Evolutionary conservation across 2,888 invertebrate species (phyloP), one percentile per base, ranked within the genome.

Genomic region (Neoaliturus tenellus): DNA sequence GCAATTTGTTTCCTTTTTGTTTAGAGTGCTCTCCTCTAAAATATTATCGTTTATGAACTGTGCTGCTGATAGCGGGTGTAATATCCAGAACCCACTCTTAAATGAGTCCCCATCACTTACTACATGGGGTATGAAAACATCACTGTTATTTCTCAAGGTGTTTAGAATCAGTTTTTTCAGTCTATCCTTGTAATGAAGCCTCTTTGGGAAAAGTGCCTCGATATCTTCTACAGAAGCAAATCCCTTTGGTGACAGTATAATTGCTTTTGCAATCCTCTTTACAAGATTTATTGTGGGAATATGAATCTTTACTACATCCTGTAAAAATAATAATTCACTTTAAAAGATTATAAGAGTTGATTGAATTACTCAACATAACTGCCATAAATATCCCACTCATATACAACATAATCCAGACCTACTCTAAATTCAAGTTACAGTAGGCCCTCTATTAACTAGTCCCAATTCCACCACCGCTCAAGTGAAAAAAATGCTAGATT

Each of bases 1-100:
- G 51, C 2, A 20, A 3, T 51, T n/a, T 2, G 8, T 51, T 51
- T 23, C 10, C 20, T 51, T 51, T 23, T 51, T 23, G 20, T 51
- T 48, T 8, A 48, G 17, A 14, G 48, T 3, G n/a, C n/a, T 17
- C 17, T 48, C 23, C 4, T 23, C 51, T 10, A 51, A 23, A 23
- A 10, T 51, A 23, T 51, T 23, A 23, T 23, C 2, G 10, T 62
- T 17, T 14, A 28, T 31, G 31, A 62, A 31, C 8, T 62, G 28
- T 1, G 31, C 31, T 62, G 62, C 62, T 62, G 62, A 28, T 28
- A 31, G 14, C 28, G 62, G 62, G 4, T 31, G 28, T 28, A 62
- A 17, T 62, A 31, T 62, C 62, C 62, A 62, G 28, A 20, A 62
- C 31, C 62, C 62, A 62, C 62, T 62, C 17, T 62, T 31, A 62